Evolutionary conservation across 2,797 vertebrate species (phyloP).

Genomic region (Rhinoraja longicauda): DNA sequence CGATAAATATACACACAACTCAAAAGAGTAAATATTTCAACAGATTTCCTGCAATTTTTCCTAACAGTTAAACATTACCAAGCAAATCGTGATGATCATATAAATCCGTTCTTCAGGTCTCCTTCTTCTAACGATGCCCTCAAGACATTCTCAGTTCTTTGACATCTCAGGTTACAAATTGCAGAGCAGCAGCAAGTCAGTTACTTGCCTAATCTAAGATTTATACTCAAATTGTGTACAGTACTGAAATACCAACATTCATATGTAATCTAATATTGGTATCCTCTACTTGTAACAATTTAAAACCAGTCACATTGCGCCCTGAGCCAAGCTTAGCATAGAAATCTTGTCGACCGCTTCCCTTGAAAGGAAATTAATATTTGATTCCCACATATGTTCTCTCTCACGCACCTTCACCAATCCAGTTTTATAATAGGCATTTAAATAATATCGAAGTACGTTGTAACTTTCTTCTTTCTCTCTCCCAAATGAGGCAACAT

Average conservation of each 20-base stretch:
- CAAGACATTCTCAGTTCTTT: not conserved
- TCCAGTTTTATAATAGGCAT: not conserved
- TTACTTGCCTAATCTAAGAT: too few species aligned
- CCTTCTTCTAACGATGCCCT: not conserved
- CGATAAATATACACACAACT: not conserved
- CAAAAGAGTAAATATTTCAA: not conserved
- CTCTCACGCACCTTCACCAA: not conserved
- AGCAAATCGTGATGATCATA: not conserved
- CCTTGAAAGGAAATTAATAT: not conserved
- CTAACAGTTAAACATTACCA: not conserved
- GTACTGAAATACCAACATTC: not conserved
- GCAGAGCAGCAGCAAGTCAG: not conserved
- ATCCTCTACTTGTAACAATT: not conserved
- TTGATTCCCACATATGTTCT: not conserved
- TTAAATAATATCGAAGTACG: not conserved
- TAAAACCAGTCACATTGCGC: not conserved
- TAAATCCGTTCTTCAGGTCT: constrained; percentile 1
- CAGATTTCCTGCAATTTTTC: not conserved
- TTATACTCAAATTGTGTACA: not conserved
- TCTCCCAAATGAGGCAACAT: not conserved
- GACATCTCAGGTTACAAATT: constrained; percentile 1
- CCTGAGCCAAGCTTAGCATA: not conserved
- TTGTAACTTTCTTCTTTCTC: not conserved
- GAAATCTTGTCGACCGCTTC: not conserved
- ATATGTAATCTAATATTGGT: not conserved